phyloP scores from a whole-genome alignment of 2,888 invertebrate genomes.

The Creontiades dilutus region DNA sequence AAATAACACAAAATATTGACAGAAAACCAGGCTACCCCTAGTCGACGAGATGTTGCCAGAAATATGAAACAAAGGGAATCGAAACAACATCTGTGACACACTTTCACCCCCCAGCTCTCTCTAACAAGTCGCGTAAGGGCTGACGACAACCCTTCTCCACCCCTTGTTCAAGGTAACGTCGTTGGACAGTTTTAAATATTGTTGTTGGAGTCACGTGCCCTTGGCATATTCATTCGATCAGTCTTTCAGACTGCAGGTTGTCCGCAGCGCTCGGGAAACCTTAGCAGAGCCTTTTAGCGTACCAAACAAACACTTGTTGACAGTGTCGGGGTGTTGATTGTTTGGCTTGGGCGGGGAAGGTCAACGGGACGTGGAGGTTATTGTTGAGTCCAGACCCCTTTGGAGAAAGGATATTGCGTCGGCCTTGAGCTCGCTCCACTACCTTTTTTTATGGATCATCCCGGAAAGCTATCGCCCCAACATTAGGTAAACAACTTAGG shows the following conservation, averaged over 20 bases:
- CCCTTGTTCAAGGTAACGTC: no score
- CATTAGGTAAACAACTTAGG: no score
- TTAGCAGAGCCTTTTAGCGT: not conserved
- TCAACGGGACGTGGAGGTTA: not conserved
- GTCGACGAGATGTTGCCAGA: no score
- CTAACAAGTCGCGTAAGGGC: no score
- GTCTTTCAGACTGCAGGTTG: not conserved
- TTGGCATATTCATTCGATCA: not conserved
- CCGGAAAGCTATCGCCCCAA: not conserved
- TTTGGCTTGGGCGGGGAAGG: not conserved
- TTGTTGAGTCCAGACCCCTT: not conserved
- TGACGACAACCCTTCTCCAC: no score
- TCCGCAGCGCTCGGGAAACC: not conserved
- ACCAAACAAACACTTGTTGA: not conserved
- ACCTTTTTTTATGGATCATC: not conserved
- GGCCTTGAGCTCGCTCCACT: not conserved
- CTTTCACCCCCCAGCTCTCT: no score
- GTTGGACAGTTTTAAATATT: no score
- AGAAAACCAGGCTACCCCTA: no score
- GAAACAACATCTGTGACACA: no score
- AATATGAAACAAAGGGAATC: no score
- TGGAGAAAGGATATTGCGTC: not conserved
- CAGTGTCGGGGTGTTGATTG: constrained; percentile 22
- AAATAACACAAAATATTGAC: no score
- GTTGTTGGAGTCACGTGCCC: not conserved